phyloP scores from a whole-genome alignment of 37 sponge, comb jelly and placozoan species.

The Tethya wilhelma region DNA sequence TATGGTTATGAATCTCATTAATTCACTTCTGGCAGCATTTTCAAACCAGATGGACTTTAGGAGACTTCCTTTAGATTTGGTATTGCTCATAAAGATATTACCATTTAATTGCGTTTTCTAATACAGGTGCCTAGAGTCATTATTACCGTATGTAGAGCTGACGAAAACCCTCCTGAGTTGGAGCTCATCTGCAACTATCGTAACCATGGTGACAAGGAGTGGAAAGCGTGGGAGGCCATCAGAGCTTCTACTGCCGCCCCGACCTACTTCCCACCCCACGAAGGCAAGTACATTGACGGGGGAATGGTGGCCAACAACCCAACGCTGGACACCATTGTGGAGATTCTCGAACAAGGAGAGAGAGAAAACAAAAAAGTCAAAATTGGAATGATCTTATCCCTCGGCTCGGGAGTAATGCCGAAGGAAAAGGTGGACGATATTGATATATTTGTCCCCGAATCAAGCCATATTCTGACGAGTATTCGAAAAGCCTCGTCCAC shows the following conservation, averaged over 20 bases:
- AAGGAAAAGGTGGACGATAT: constrained; percentile 1
- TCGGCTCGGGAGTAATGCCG: constrained; percentile 20
- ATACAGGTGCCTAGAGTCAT: constrained; percentile 44
- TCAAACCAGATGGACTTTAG: too few relatives aligned
- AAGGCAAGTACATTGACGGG: constrained; percentile 26
- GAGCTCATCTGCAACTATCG: constrained; percentile 75
- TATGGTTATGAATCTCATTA: too few relatives aligned
- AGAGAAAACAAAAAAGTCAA: constrained; percentile 26
- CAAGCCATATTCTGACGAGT: background rate
- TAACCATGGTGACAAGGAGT: constrained; percentile 32
- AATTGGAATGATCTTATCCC: constrained; percentile 6
- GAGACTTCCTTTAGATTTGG: too few relatives aligned
- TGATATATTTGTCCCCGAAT: background rate
- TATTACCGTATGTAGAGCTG: constrained; percentile 40
- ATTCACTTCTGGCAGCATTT: too few relatives aligned
- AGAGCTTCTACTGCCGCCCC: constrained; percentile 32
- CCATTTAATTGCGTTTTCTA: too few relatives aligned
- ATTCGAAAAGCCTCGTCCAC: background rate
- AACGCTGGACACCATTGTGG: constrained; percentile 9
- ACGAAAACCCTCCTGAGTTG: constrained; percentile 21
- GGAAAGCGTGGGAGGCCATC: constrained; percentile 47
- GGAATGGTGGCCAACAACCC: constrained; percentile 10
- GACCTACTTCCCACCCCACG: constrained; percentile 8
- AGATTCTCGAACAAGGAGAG: constrained; percentile 7
- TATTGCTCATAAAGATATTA: too few relatives aligned